These are phyloP conservation scores for Erythrolamprus reginae DNA, from an alignment of 2,113 vertebrate species.

Conservation along the genomic window DNA sequence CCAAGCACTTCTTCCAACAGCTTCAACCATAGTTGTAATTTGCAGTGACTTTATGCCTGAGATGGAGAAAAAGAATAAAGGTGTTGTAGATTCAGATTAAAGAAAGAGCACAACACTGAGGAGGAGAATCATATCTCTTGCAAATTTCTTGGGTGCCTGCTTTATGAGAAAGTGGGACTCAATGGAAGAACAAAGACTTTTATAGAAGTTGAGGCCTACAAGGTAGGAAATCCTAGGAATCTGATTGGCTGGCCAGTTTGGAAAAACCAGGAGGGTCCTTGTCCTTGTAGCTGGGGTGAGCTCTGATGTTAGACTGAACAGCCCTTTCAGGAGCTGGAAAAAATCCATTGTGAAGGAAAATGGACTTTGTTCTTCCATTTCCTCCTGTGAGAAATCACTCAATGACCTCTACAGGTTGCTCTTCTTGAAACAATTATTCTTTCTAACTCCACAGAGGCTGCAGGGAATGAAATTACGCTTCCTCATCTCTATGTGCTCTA, in stretches of 20 bases:
- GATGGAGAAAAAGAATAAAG: background rate
- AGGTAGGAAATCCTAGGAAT: background rate
- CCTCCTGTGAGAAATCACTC: background rate
- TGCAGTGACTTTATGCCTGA: background rate
- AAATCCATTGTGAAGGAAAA: background rate
- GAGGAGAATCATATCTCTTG: background rate
- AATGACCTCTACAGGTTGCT: background rate
- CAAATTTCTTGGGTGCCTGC: background rate
- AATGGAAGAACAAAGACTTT: background rate
- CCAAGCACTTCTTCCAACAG: background rate
- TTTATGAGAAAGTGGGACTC: background rate
- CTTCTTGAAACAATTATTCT: background rate
- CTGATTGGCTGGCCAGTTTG: background rate
- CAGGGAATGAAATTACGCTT: slow-evolving; percentile 8
- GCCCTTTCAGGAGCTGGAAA: background rate
- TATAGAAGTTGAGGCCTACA: background rate
- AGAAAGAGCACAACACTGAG: background rate
- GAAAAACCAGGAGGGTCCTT: background rate
- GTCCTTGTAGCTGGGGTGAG: background rate
- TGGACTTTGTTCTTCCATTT: background rate
- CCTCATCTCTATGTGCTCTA: slow-evolving; percentile 21
- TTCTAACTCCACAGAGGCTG: background rate
- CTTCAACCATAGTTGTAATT: background rate
- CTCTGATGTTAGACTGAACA: background rate
- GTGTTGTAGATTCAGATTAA: background rate